Base-by-base conservation (phyloP, 2,797 vertebrate genomes). In the Oreortyx pictus region DNA sequence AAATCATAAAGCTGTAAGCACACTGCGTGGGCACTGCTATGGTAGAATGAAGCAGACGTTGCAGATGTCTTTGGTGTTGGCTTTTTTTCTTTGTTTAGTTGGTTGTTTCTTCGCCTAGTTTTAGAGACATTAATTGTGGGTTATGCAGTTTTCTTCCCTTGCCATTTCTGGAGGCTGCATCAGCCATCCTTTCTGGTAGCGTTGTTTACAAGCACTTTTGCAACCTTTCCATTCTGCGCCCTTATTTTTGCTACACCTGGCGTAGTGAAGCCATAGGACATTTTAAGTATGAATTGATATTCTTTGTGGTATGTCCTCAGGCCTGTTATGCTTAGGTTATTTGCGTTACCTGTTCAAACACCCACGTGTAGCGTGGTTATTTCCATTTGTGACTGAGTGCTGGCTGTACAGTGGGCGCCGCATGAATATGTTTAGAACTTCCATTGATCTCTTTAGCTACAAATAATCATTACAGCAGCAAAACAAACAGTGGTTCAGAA, bases 381-480 rank as follows among this genome's bases (percentile, higher is more conserved):
- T 94, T 94, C 95, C 87, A 57, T 82, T 97, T 92, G 88, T 24
- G 35, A 89, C 92, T 81, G 92, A 93, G 87, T 27, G 47, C 39
- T 59, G 93, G 93, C 59, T 10, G 73, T 17, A 18, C 0, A 61
- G 94, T 37, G 89, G 95, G 96, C 97, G 96, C 86, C 95, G 84
- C 80, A 43, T 92, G 86, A 95, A 46, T 75, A 59, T 90, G 92
- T 95, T 97, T 97, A 97, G 92, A 96, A 79, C 67, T 82, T 46
- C 79, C 89, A 95, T 95, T 97, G 95, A 94, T 95, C 93, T 96
- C 86, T 80, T 66, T 83, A 84, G 93, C 93, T 96, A 85, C 91
- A 96, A 97, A 89, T 95, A 96, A 71, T 96, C 94, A 94, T 97
- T 97, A 96, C 23, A 81, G 78, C 68, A 95, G 87, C 79, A 89